A percentile compares a stretch with the other conserved stretches of the same genome.
These are phyloP conservation scores for Oceanodroma leucorhoa DNA, from an alignment of 2,797 vertebrate genomes.

Conservation along the genomic window DNA sequence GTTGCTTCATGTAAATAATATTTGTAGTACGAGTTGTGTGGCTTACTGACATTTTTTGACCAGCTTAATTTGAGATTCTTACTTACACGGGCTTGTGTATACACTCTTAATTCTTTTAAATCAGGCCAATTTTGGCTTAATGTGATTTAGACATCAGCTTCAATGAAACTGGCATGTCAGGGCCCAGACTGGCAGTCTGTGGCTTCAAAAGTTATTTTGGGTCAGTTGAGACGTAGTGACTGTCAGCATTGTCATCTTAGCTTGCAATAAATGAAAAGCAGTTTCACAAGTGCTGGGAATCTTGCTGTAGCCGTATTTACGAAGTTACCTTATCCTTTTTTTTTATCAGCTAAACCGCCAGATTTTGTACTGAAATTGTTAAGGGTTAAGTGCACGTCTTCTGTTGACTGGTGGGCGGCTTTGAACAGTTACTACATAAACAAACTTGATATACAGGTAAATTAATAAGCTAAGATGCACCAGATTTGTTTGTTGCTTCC, in stretches of 20 bases:
- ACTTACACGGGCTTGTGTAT: background rate
- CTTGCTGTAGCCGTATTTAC: background rate
- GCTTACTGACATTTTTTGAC: background rate
- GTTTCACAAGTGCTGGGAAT: background rate
- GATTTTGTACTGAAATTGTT: background rate
- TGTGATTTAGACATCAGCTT: background rate
- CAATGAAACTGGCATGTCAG: background rate
- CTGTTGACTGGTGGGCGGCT: background rate
- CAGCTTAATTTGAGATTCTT: background rate
- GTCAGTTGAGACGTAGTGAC: background rate
- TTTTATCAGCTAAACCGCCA: background rate
- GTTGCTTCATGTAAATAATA: background rate
- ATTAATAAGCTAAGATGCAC: background rate
- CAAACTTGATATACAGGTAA: background rate
- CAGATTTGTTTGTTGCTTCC: background rate
- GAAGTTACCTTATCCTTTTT: background rate
- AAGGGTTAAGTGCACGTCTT: background rate
- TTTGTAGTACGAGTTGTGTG: background rate
- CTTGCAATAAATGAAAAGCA: background rate
- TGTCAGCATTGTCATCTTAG: background rate
- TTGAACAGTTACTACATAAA: background rate
- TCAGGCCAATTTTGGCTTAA: background rate
- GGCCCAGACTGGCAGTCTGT: background rate
- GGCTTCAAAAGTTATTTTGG: background rate
- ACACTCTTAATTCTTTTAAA: background rate